phyloP scores from a whole-genome alignment of 1,140 invertebrate genomes.

The Tetragonula clypearis region DNA sequence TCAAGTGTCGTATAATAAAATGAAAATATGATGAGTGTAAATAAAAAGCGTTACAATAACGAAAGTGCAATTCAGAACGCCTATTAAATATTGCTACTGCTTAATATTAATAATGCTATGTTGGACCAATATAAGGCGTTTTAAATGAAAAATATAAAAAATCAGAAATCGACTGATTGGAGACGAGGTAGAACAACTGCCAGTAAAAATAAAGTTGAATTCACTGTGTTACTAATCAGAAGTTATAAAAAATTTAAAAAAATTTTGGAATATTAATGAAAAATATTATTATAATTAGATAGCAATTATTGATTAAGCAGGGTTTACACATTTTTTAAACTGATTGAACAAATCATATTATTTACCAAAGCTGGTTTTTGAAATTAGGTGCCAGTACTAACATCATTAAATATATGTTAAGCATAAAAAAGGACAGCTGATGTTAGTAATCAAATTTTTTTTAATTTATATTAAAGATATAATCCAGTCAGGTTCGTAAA shows the following conservation, averaged over 20 bases:
- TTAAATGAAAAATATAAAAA: conserved; percentile 43
- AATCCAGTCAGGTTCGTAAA: conserved; percentile 6
- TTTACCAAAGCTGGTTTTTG: conserved; percentile 49
- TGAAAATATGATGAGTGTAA: conserved; percentile 56
- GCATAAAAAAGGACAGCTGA: conserved; percentile 2
- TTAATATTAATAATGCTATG: conserved; percentile 66
- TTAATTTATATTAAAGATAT: conserved; percentile 25
- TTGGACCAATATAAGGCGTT: conserved; percentile 70
- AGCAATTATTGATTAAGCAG: conserved; percentile 54
- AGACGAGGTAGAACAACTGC: conserved; percentile 68
- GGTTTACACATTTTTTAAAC: conserved; percentile 63
- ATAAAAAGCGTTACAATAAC: conserved; percentile 69
- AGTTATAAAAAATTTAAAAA: conserved; percentile 25
- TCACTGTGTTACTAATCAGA: conserved; percentile 45
- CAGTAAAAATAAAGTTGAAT: conserved; percentile 54
- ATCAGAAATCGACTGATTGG: conserved; percentile 69
- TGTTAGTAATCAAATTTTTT: conserved; percentile 16
- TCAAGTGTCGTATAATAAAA: conserved; percentile 36
- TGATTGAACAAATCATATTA: conserved; percentile 51
- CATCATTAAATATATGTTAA: conserved; percentile 41
- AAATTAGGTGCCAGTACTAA: conserved; percentile 38
- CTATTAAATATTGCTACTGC: conserved; percentile 57
- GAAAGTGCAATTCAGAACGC: conserved; percentile 71
- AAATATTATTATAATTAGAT: conserved; percentile 53
- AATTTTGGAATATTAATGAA: conserved; percentile 30